phyloP scores from a whole-genome alignment of 2,113 vertebrate species.

The Leptodactylus fuscus region DNA sequence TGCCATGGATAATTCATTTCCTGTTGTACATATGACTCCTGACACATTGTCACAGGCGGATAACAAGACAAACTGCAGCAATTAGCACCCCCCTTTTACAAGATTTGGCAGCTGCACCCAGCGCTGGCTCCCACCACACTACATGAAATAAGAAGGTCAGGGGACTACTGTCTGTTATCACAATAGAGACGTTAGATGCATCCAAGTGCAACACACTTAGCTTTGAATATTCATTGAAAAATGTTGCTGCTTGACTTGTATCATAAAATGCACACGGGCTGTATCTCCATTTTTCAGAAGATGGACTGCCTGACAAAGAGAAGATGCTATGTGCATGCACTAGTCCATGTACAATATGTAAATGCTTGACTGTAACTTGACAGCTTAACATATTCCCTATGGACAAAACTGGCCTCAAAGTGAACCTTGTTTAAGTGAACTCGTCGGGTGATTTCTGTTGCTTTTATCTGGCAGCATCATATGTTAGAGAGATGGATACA shows the following conservation, averaged over 20 bases:
- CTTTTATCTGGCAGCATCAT: too few species aligned
- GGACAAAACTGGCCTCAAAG: not conserved
- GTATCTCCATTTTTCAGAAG: not conserved
- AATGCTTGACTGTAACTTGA: not conserved
- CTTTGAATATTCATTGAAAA: slow-evolving; percentile 6
- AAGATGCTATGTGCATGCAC: not conserved
- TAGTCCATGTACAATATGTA: not conserved
- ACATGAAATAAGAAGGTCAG: slow-evolving; percentile 27
- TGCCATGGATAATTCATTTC: slow-evolving; percentile 57
- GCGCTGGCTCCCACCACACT: not conserved
- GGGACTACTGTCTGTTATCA: slow-evolving; percentile 18
- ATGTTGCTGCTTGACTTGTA: not conserved
- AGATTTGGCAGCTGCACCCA: slow-evolving; percentile 42
- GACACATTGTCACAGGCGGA: slow-evolving; percentile 51
- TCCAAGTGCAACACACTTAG: not conserved
- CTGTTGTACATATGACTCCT: slow-evolving; percentile 56
- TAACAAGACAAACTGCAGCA: slow-evolving; percentile 55
- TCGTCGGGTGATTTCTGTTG: too few species aligned
- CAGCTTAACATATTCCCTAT: not conserved
- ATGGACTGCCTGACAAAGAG: too few species aligned
- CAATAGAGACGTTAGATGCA: slow-evolving; percentile 9
- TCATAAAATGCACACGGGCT: not conserved
- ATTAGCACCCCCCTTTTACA: slow-evolving; percentile 49
- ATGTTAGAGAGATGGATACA: too few species aligned
- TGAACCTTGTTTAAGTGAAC: too few species aligned